Base-by-base conservation (phyloP, 2,113 vertebrate genomes). In the Nematolebias whitei region DNA sequence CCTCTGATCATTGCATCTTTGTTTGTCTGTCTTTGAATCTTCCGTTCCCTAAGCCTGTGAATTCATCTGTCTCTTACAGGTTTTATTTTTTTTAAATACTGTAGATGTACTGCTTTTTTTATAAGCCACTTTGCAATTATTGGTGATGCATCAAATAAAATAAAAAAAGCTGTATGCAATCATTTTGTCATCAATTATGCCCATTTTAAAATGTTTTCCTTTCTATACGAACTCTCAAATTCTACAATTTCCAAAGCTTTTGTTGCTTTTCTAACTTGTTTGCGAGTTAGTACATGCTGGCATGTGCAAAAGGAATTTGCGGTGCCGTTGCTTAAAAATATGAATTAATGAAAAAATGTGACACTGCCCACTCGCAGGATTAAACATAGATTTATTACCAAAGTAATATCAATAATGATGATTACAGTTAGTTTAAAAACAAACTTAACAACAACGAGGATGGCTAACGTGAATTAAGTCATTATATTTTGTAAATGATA, bases 1-100 rank as follows among this genome's bases (percentile, higher is more conserved):
- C 16, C 56, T 64, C 53, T 55, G 2, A 65, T 82, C 78, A 71
- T 51, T 62, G 50, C 53, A 66, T 78, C 68, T 76, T 52, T 44
- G 50, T 26, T 49, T 43, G 35, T 19, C 50, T 26, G 44, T 65
- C 50, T 60, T 41, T 50, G 61, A 47, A 56, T 73, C 54, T 53
- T 4, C 40, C 23, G 24, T 53, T 59, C 55, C 38, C 40, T 35
- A 38, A 22, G 20, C 24, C 32, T 11, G 2, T 49, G 15, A 11
- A 15, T 70, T 41, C 53, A 66, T 74, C 63, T 72, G 45, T 41
- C 12, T 40, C 56, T 43, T n/a, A 48, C 58, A 40, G 20, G 38
- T 47, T 67, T 52, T 62, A 3, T 3, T 65, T 71, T 14, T 26
- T 40, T 23, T 41, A 50, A 24, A 23, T 24, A 50, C 20, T 57